Conservation (phyloP, 2,888 invertebrate genomes). For the Micropterix aruncella region DNA sequence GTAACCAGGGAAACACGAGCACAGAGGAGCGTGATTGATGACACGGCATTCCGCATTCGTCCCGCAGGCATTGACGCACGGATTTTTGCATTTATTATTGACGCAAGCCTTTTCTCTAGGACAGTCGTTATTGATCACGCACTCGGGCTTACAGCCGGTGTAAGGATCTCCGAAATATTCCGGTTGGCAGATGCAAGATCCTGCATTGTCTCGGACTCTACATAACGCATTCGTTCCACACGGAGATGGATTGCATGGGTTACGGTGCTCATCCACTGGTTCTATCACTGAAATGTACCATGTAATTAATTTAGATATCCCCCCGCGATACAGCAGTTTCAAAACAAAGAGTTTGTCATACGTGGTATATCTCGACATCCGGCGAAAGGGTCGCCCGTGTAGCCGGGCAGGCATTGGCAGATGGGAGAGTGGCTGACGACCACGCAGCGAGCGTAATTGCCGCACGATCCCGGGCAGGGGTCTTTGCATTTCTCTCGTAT, state of each 20-base stretch:
- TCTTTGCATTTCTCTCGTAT: constrained; percentile 67
- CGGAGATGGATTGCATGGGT: constrained; percentile 76
- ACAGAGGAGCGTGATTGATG: constrained; percentile 69
- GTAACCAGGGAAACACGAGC: constrained; percentile 62
- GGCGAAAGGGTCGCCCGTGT: constrained; percentile 74
- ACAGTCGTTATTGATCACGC: constrained; percentile 73
- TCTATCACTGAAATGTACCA: constrained; percentile 30
- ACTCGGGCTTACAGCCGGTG: constrained; percentile 73
- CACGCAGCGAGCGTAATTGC: constrained; percentile 59
- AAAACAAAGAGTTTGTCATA: constrained; percentile 19
- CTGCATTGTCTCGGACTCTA: constrained; percentile 68
- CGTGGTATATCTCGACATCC: constrained; percentile 40
- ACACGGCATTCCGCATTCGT: constrained; percentile 67
- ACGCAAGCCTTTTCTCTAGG: constrained; percentile 61
- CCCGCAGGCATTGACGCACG: constrained; percentile 73
- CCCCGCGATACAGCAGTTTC: constrained; percentile 20
- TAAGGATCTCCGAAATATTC: constrained; percentile 83
- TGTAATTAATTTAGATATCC: constrained; percentile 1
- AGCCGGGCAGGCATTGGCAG: constrained; percentile 68
- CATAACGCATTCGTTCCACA: constrained; percentile 79
- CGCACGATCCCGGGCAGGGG: constrained; percentile 79
- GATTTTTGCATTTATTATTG: constrained; percentile 74
- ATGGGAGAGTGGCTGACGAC: constrained; percentile 75
- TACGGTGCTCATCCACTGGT: constrained; percentile 47
- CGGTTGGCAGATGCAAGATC: constrained; percentile 67